Conservation (phyloP, 1,140 invertebrate genomes). For the Himalopsyche phryganea region DNA sequence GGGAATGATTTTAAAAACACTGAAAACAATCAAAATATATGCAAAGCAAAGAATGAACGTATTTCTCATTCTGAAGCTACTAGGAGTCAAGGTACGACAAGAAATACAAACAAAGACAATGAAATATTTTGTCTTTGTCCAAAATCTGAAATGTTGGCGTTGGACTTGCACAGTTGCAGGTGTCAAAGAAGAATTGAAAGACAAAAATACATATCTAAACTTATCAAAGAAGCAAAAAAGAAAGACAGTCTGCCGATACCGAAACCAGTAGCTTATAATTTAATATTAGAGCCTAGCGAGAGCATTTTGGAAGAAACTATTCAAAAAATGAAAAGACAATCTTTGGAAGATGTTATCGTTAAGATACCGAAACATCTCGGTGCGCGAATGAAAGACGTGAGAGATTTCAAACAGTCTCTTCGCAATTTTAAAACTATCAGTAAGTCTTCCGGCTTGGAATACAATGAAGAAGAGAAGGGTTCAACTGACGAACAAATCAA, state of each 20-base stretch:
- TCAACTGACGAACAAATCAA: slow-evolving; percentile 30
- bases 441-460: neutral
- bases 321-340: slow-evolving; percentile 26
- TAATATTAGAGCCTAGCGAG: slow-evolving; percentile 48
- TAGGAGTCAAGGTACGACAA: too few relatives aligned
- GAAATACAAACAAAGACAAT: too few relatives aligned
- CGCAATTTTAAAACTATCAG: neutral
- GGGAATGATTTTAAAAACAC: too few relatives aligned
- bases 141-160: slow-evolving; percentile 18
- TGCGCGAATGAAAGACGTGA: neutral
- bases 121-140: slow-evolving; percentile 3
- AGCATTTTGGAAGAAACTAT: slow-evolving; percentile 43
- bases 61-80: too few relatives aligned
- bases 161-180: slow-evolving; percentile 35
- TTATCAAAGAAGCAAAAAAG: slow-evolving; percentile 33
- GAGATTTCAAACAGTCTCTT: slow-evolving; percentile 6
- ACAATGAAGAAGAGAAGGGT: slow-evolving; percentile 11
- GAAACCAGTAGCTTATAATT: slow-evolving; percentile 48
- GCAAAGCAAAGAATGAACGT: too few relatives aligned
- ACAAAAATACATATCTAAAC: neutral
- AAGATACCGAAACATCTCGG: slow-evolving; percentile 42
- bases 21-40: too few relatives aligned
- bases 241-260: slow-evolving; percentile 30
- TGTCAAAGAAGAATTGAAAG: neutral
- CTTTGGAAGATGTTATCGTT: slow-evolving; percentile 43